These are phyloP conservation scores for Cephus cinctus DNA, from an alignment of 1,140 invertebrate species.

Conservation along the genomic window DNA sequence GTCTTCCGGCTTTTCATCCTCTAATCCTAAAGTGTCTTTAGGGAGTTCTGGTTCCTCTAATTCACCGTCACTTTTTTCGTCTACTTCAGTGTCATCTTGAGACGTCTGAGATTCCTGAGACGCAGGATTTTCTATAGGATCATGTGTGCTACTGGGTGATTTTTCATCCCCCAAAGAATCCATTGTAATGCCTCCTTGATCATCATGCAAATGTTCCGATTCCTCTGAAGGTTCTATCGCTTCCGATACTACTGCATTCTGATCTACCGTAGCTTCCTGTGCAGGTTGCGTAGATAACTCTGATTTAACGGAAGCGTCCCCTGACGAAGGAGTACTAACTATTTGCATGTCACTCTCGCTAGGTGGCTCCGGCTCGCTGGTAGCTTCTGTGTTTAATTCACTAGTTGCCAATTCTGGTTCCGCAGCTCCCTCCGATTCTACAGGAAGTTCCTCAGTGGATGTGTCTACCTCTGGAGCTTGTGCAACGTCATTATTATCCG, in stretches of 20 bases:
- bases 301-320: constrained; percentile 10
- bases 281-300: constrained; percentile 8
- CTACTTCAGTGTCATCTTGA: not conserved
- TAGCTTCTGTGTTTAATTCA: constrained; percentile 12
- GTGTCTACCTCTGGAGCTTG: too few relatives aligned
- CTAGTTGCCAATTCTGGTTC: too few relatives aligned
- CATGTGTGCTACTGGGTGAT: constrained; percentile 4
- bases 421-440: constrained; percentile 10
- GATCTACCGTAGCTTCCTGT: not conserved
- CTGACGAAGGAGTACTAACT: constrained; percentile 10
- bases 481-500: too few relatives aligned
- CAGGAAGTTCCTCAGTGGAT: constrained; percentile 18
- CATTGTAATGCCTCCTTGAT: constrained; percentile 4
- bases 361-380: constrained; percentile 19
- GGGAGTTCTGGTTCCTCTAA: not conserved
- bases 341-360: constrained; percentile 26
- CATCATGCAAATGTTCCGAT: constrained; percentile 2
- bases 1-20: constrained; percentile 22
- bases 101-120: not conserved
- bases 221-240: constrained; percentile 1
- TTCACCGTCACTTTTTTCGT: not conserved
- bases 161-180: not conserved
- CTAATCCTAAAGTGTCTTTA: constrained; percentile 6
- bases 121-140: constrained; percentile 20
- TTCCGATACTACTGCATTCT: not conserved